Base-by-base conservation (phyloP, 2,888 invertebrate species). In the Serripes groenlandicus region DNA sequence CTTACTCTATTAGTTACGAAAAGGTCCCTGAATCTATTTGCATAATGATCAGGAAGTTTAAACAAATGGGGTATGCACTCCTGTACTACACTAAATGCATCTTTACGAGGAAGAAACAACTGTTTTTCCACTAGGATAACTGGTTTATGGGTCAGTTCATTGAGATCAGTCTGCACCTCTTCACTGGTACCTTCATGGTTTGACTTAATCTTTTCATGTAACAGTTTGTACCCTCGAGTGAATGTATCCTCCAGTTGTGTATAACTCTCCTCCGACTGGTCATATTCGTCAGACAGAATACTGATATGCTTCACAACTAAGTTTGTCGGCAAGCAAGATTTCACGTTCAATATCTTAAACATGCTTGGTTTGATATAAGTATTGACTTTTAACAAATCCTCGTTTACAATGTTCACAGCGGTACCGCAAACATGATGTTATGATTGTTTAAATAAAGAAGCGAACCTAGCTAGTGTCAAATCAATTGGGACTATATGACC, bases 321-420 rank as follows among this genome's bases (percentile, higher is more conserved):
- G n/a, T 68, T 21, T 11, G 32, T 21, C 7, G 75, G 68, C 18
- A 60, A 5, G n/a, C 18, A 11, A 23, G 21, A 35, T 23, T 42
- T 37, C 7, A 66, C 26, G 7, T 42, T 1, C 1, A 66, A 42
- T 42, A 66, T 9, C 9, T 66, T 42, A n/a, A 30, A 28, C 3
- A 62, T 34, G 2, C 21, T 28, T 34, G 30, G 5, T 15, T 34
- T 30, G n/a, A 62, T n/a, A 34, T 7, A 18, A 5, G 34, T 34
- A 5, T 21, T 32, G 5, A 18, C 58, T 37, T 2, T 37, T n/a
- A 35, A 23, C 23, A 34, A 26, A 26, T 11, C 23, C 23, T 84
- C 84, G 68, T 87, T 75, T 15, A 84, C 21, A 34, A 87, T 37
- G 23, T 69, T 28, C 21, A 58, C 30, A 9, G 42, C 70, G 26